Evolutionary conservation across 2,113 vertebrate species (phyloP).

Genomic region (Ifrita kowaldi): DNA sequence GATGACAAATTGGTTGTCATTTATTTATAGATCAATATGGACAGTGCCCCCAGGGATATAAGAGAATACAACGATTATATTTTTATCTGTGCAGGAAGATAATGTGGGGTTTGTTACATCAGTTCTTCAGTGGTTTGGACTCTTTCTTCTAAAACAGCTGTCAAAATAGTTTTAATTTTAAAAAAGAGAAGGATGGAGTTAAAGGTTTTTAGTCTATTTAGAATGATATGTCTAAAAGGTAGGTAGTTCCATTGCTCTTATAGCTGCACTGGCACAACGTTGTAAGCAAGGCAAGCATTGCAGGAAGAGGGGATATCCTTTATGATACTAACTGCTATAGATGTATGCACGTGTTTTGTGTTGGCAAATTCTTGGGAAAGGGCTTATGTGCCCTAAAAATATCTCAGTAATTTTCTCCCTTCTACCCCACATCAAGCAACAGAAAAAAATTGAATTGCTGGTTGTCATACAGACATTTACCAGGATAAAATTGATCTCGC

Average conservation of each 20-base stretch:
- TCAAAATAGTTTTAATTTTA: not conserved
- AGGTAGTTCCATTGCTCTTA: not conserved
- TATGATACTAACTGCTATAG: not conserved
- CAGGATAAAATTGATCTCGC: not conserved
- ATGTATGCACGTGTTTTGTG: rapidly evolving
- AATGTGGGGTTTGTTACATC: not conserved
- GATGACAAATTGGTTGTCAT: rapidly evolving
- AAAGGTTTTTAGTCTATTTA: not conserved
- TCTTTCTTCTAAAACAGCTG: not conserved
- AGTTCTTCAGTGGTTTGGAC: not conserved
- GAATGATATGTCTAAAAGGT: not conserved
- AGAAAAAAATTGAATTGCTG: not conserved
- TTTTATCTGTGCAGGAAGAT: not conserved
- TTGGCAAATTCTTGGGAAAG: not conserved
- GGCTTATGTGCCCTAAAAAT: not conserved
- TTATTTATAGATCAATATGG: not conserved
- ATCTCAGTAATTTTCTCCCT: not conserved
- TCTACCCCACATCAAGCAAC: not conserved
- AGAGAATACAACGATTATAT: not conserved
- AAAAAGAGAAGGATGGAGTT: not conserved
- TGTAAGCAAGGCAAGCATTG: not conserved
- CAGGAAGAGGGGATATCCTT: not conserved
- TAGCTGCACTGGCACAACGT: not conserved
- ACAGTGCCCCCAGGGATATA: not conserved
- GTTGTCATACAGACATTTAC: not conserved